Evolutionary conservation across 2,113 vertebrate genomes (phyloP), one percentile per base, ranked within the genome.

Genomic region (Conger conger): DNA sequence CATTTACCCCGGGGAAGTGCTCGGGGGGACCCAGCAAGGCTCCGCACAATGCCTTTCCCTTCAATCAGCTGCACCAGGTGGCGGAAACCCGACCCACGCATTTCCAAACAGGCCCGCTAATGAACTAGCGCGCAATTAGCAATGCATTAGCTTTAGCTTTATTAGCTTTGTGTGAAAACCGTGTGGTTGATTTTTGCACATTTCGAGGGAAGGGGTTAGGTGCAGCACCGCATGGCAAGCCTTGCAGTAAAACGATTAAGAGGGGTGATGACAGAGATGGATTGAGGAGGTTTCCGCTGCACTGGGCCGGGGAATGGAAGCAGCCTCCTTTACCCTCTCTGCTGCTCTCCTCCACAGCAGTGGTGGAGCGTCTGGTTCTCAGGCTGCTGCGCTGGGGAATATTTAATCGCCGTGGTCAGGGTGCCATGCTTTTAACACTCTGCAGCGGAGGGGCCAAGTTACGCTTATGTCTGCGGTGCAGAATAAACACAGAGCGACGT

Each of bases 1-100:
- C 85, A 60, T 80, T 82, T 76, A 60, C 80, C 83, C 85, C 73
- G 42, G 80, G 84, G 82, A 53, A 76, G 33, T 40, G 89, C 86
- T n/a, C 86, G 85, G 88, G 68, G 68, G 11, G 57, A 63, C n/a
- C n/a, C 27, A 33, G 27, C 9, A 8, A 33, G 27, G 27, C 33
- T 3, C 68, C 68, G 27, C 9, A 11, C 27, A 11, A 8, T 33
- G 11, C n/a, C 30, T 73, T 73, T 73, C 9, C 9, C 15, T 73
- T 73, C 68, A n/a, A 73, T 33, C n/a, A 73, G n/a, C 68, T 11
- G 68, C 68, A 3, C n/a, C 68, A 23, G 27, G 68, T 4, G 57
- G 27, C n/a, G 5, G 5, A 73, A n/a, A 33, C 27, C 27, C n/a
- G 3, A n/a, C n/a, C 27, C 68, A 33, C n/a, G 27, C 9, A 33